These are phyloP conservation scores for Sebastes ruberrimus DNA, from an alignment of 2,797 vertebrate genomes.

Conservation along the genomic window DNA sequence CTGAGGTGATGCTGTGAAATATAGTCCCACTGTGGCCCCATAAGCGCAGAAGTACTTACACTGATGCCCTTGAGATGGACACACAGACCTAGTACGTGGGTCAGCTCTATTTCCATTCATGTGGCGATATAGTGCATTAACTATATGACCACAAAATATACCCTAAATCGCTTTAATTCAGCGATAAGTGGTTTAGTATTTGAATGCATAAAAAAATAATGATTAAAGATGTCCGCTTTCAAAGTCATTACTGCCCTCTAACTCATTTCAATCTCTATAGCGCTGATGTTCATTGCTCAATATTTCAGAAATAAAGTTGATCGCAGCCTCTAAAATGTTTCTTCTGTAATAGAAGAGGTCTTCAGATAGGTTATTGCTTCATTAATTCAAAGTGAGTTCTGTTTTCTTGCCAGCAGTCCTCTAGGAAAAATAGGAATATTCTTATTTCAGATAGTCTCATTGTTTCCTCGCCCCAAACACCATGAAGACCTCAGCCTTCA, in stretches of 20 bases:
- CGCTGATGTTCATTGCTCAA: conserved; percentile 46
- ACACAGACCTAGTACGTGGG: neutral
- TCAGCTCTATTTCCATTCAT: conserved; percentile 3
- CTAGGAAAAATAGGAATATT: neutral
- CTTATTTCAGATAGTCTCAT: neutral
- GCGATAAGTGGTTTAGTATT: conserved; percentile 35
- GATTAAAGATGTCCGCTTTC: conserved; percentile 33
- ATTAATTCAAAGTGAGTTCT: conserved; percentile 42
- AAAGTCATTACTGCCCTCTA: conserved; percentile 53
- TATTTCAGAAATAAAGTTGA: conserved; percentile 54
- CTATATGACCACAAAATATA: conserved; percentile 20
- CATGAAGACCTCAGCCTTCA: neutral
- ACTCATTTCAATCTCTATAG: conserved; percentile 42
- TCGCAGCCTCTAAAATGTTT: conserved; percentile 51
- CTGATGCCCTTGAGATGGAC: conserved; percentile 64
- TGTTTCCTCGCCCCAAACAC: conserved; percentile 7
- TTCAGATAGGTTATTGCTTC: conserved; percentile 43
- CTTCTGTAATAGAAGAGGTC: conserved; percentile 31
- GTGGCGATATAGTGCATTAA: neutral
- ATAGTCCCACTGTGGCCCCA: conserved; percentile 53
- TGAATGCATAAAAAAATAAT: conserved; percentile 38
- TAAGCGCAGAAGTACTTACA: conserved; percentile 50
- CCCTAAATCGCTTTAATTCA: conserved; percentile 30
- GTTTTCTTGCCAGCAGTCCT: conserved; percentile 24
- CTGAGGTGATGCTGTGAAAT: conserved; percentile 62